Conservation (phyloP, 2,888 invertebrate genomes). For the Candidula unifasciata region DNA sequence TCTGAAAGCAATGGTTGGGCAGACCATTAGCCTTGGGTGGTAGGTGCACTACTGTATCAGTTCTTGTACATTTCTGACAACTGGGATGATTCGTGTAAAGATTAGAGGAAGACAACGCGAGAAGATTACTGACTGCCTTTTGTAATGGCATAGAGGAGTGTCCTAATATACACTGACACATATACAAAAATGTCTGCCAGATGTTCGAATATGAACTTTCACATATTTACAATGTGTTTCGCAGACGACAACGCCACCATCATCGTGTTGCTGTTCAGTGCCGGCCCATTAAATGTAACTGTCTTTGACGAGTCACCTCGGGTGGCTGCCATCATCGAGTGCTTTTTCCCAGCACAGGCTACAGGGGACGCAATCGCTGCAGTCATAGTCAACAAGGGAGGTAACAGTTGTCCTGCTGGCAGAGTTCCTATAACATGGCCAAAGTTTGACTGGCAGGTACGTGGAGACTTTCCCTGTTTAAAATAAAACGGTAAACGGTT, state of each 20-base stretch:
- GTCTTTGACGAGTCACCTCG: constrained; percentile 62
- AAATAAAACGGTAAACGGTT: too few species aligned
- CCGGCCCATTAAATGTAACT: constrained; percentile 73
- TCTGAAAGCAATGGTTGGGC: too few species aligned
- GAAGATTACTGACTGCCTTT: too few species aligned
- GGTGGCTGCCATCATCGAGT: constrained; percentile 64
- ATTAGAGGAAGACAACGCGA: too few species aligned
- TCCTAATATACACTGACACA: too few species aligned
- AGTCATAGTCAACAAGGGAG: constrained; percentile 61
- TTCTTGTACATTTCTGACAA: too few species aligned
- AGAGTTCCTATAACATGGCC: constrained; percentile 75
- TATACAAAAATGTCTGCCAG: too few species aligned
- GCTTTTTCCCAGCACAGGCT: constrained; percentile 75
- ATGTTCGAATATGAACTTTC: not conserved
- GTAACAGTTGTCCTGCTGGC: constrained; percentile 67
- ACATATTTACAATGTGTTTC: constrained; percentile 13
- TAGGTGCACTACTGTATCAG: too few species aligned
- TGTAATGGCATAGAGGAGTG: too few species aligned
- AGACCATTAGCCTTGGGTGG: too few species aligned
- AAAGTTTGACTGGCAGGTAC: not conserved
- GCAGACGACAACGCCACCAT: constrained; percentile 40
- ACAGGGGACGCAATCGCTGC: constrained; percentile 70
- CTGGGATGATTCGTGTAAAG: too few species aligned
- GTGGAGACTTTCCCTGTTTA: too few species aligned
- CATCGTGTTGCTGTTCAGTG: constrained; percentile 71